These are phyloP conservation scores for Drosophila seguyi DNA, from an alignment of 1,140 invertebrate species.

Conservation along the genomic window DNA sequence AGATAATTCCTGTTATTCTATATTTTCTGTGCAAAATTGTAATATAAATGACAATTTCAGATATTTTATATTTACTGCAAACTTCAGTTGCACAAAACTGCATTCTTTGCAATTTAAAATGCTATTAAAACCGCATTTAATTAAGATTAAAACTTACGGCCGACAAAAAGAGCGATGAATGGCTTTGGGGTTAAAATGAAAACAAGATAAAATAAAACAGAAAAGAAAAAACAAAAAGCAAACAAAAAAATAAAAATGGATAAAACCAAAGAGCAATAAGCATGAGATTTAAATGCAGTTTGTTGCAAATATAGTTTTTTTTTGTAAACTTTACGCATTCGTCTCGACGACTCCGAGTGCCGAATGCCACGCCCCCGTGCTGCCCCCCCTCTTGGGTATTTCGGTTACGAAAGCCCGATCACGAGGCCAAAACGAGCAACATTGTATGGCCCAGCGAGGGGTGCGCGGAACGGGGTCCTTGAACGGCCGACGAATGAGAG, in stretches of 20 bases:
- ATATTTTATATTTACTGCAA: constrained; percentile 11
- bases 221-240: constrained; percentile 19
- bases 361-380: constrained; percentile 11
- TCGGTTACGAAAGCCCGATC: constrained; percentile 64
- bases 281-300: constrained; percentile 59
- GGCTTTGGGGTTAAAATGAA: constrained; percentile 17
- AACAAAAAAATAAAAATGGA: background rate
- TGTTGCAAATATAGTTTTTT: constrained; percentile 57
- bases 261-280: constrained; percentile 49
- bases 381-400: constrained; percentile 24
- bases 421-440: constrained; percentile 74
- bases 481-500: constrained; percentile 74
- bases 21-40: background rate
- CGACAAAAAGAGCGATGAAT: constrained; percentile 40
- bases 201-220: constrained; percentile 36
- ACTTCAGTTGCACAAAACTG: background rate
- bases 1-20: background rate
- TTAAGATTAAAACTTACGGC: constrained; percentile 76
- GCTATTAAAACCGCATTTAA: constrained; percentile 72
- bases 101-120: constrained; percentile 49
- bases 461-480: constrained; percentile 45
- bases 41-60: background rate
- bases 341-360: constrained; percentile 35
- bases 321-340: constrained; percentile 75
- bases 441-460: constrained; percentile 63